A percentile compares a stretch with the other conserved stretches of the same genome.
phyloP scores from a whole-genome alignment of 2,888 invertebrate species.

The Philhelius pedissequus region DNA sequence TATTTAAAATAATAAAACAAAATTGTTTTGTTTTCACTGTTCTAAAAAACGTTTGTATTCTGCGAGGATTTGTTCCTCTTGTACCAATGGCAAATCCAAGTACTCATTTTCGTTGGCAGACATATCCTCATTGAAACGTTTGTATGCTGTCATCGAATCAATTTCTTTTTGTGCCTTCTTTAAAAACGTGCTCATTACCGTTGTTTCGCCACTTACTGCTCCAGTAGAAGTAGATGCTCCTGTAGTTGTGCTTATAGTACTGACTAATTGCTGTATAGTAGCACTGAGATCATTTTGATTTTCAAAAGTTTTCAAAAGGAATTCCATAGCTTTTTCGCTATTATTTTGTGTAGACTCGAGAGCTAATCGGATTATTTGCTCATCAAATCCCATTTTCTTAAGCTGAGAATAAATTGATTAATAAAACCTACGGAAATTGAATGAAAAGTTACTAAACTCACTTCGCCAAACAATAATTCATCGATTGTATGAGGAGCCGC shows the following conservation, averaged over 20 bases:
- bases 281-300: conserved; percentile 72
- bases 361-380: conserved; percentile 80
- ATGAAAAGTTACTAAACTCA: conserved; percentile 28
- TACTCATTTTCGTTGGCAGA: conserved; percentile 85
- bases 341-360: conserved; percentile 81
- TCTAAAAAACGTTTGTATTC: conserved; percentile 84
- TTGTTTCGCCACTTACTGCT: conserved; percentile 19
- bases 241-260: conserved; percentile 65
- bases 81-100: conserved; percentile 84
- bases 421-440: not conserved
- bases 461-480: conserved; percentile 70
- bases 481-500: conserved; percentile 63
- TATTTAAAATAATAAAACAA: not conserved
- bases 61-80: conserved; percentile 84
- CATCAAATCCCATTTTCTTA: conserved; percentile 82
- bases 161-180: conserved; percentile 72
- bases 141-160: conserved; percentile 79
- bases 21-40: conserved; percentile 68
- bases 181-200: conserved; percentile 70
- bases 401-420: conserved; percentile 73
- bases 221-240: conserved; percentile 71
- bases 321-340: conserved; percentile 81
- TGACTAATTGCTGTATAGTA: conserved; percentile 75
- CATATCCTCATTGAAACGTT: conserved; percentile 82
- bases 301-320: conserved; percentile 79